Evolutionary conservation across 2,888 invertebrate genomes (phyloP).

Genomic region (Sesamia inferens): DNA sequence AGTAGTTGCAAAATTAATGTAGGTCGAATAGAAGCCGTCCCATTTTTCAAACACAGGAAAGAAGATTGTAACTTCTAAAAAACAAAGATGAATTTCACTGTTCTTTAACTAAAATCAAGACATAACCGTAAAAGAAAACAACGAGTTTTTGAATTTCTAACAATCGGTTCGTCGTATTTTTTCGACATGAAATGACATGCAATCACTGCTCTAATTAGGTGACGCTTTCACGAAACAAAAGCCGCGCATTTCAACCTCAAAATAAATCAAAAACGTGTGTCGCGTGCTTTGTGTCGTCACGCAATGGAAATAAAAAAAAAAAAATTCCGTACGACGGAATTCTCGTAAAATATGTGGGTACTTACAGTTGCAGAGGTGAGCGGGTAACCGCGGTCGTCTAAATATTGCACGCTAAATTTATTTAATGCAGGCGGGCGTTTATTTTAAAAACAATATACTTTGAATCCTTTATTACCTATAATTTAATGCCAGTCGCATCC

Average conservation of each 20-base stretch:
- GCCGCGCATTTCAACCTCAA: conserved; percentile 67
- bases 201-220: conserved; percentile 74
- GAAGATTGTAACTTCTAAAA: not conserved
- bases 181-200: conserved; percentile 67
- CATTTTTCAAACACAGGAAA: not conserved
- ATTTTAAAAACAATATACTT: not conserved
- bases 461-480: not conserved
- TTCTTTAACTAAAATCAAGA: conserved; percentile 22
- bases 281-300: conserved; percentile 80
- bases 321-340: conserved; percentile 64
- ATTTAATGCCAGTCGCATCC: too few relatives aligned
- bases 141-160: conserved; percentile 56
- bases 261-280: conserved; percentile 79
- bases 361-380: conserved; percentile 65
- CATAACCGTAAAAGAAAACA: conserved; percentile 29
- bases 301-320: conserved; percentile 77
- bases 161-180: conserved; percentile 46
- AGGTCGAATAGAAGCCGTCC: not conserved
- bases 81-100: not conserved
- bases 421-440: conserved; percentile 53
- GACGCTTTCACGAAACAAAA: conserved; percentile 71
- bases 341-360: conserved; percentile 75
- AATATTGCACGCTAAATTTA: conserved; percentile 66
- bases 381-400: conserved; percentile 60
- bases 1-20: not conserved